Conservation (phyloP, 2,113 vertebrate genomes). For the Canis aureus region DNA sequence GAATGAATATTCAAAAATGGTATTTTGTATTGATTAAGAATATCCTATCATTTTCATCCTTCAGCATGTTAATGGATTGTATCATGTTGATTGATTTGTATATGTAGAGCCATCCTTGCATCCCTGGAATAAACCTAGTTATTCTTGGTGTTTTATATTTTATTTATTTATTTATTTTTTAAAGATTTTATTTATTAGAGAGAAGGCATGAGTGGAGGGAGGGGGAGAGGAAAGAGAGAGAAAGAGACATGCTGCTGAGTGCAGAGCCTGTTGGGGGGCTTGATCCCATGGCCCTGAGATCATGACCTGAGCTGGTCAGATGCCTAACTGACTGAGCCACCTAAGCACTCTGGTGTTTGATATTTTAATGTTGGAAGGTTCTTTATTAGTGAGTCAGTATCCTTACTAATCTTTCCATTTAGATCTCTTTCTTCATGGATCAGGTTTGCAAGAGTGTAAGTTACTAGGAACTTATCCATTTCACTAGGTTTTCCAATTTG, state of each 20-base stretch:
- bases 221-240: neutral
- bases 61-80: neutral
- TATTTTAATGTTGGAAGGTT: neutral
- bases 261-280: neutral
- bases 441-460: neutral
- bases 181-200: too few relatives aligned
- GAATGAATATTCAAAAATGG: neutral
- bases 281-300: neutral
- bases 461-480: neutral
- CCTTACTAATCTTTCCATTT: neutral
- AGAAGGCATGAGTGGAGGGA: neutral
- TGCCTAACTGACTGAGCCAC: neutral
- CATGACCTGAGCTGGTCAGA: too few relatives aligned
- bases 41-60: neutral
- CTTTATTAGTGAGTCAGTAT: neutral
- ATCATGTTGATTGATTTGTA: neutral
- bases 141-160: neutral
- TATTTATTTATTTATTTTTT: too few relatives aligned
- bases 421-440: neutral
- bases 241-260: neutral
- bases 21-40: neutral
- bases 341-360: neutral
- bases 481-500: neutral
- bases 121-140: neutral
- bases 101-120: neutral